A percentile compares a stretch with the other conserved stretches of the same genome.
phyloP scores from a whole-genome alignment of 2,113 vertebrate genomes.

The Saccopteryx leptura region DNA sequence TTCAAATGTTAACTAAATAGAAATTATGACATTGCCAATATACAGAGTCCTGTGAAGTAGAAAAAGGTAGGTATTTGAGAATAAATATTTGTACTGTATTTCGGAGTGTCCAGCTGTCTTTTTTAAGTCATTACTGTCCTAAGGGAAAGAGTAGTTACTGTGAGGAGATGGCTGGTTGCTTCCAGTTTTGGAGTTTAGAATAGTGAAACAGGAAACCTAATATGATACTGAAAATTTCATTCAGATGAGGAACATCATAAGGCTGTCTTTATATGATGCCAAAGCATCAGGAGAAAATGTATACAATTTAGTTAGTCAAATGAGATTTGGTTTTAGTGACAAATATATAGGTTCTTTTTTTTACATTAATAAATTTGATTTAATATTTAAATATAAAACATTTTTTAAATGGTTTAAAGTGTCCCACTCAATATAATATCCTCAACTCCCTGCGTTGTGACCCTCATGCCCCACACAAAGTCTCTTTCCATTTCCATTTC shows the following conservation, averaged over 20 bases:
- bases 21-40: neutral
- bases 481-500: too few relatives aligned
- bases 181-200: neutral
- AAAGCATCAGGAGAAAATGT: neutral
- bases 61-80: neutral
- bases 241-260: neutral
- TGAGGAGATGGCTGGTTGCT: neutral
- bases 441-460: too few relatives aligned
- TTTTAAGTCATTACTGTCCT: neutral
- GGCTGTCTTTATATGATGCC: neutral
- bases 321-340: neutral
- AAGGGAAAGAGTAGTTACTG: neutral
- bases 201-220: neutral
- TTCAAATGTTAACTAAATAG: slow-evolving; percentile 36
- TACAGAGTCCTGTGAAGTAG: neutral
- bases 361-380: too few relatives aligned
- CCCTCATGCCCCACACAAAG: too few relatives aligned
- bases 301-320: neutral
- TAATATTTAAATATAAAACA: too few relatives aligned
- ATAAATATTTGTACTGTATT: neutral
- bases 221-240: neutral
- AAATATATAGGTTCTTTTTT: neutral
- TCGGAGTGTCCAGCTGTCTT: neutral
- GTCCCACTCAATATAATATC: too few relatives aligned
- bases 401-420: too few relatives aligned